Percentiles rank a stretch among this genome's conserved stretches.
phyloP scores from a whole-genome alignment of 2,888 invertebrate genomes.

The Trichogramma evanescens region DNA sequence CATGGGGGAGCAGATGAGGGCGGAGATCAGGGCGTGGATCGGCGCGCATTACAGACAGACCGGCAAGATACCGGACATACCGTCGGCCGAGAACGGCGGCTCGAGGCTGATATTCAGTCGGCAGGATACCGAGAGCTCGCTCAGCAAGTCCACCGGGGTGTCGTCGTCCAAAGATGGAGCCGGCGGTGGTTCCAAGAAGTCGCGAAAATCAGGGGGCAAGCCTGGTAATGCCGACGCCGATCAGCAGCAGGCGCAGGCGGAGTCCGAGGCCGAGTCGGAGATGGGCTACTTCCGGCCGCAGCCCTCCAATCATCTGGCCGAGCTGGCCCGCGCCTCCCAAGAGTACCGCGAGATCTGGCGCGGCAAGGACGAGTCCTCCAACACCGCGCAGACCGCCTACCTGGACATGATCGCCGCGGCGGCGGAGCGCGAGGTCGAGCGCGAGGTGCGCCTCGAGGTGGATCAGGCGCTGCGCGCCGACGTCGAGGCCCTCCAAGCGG shows the following conservation, averaged over 20 bases:
- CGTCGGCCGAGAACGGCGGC: constrained; percentile 85
- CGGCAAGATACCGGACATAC: constrained; percentile 84
- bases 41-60: constrained; percentile 74
- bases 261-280: constrained; percentile 58
- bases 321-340: constrained; percentile 64
- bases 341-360: constrained; percentile 83
- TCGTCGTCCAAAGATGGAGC: constrained; percentile 61
- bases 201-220: constrained; percentile 62
- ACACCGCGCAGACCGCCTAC: constrained; percentile 70
- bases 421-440: constrained; percentile 75
- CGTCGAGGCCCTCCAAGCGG: constrained; percentile 60
- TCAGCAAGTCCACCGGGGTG: constrained; percentile 70
- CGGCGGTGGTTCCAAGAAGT: constrained; percentile 54
- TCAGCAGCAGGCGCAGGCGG: constrained; percentile 35
- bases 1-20: constrained; percentile 79
- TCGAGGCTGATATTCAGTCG: constrained; percentile 77
- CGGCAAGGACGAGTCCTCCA: constrained; percentile 67
- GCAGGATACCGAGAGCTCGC: constrained; percentile 72
- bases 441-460: constrained; percentile 72
- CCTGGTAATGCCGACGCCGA: constrained; percentile 54
- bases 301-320: constrained; percentile 65
- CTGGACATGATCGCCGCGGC: constrained; percentile 77
- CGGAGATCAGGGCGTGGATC: constrained; percentile 83
- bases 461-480: constrained; percentile 69
- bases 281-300: constrained; percentile 58